Evolutionary conservation across 2,113 vertebrate species (phyloP).

Genomic region (Etheostoma cragini): DNA sequence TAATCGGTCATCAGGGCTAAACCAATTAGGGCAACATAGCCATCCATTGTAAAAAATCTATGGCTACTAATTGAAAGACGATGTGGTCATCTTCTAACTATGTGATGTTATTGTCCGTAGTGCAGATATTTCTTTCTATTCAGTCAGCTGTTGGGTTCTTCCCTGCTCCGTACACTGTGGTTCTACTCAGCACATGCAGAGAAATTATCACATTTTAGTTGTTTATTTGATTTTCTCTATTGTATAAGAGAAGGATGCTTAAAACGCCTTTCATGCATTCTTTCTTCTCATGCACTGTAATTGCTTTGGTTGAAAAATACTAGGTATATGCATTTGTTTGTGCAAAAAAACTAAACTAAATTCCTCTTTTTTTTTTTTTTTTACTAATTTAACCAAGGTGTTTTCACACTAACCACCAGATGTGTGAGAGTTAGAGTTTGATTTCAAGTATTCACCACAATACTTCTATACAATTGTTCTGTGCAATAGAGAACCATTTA

Average conservation of each 20-base stretch:
- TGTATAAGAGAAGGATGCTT: too few species aligned
- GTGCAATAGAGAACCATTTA: constrained; percentile 8
- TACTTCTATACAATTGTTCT: constrained; percentile 1
- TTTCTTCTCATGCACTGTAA: too few species aligned
- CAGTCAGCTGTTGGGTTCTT: constrained; percentile 12
- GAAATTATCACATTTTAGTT: too few species aligned
- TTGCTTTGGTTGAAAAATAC: too few species aligned
- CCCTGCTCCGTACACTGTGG: not conserved
- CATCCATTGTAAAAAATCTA: not conserved
- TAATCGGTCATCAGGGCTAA: not conserved
- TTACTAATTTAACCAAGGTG: not conserved
- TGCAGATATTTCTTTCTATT: not conserved
- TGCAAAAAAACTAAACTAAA: not conserved
- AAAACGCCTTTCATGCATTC: too few species aligned
- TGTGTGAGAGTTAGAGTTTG: not conserved
- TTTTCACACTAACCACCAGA: not conserved
- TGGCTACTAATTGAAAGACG: not conserved
- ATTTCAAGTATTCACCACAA: constrained; percentile 26
- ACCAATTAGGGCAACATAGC: not conserved
- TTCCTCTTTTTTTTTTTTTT: not conserved
- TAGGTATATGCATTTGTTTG: too few species aligned
- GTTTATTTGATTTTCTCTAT: too few species aligned
- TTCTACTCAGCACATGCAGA: not conserved
- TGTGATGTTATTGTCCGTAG: not conserved
- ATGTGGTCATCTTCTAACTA: not conserved